phyloP scores from a whole-genome alignment of 1,140 invertebrate genomes.

The Drosophila pachea region DNA sequence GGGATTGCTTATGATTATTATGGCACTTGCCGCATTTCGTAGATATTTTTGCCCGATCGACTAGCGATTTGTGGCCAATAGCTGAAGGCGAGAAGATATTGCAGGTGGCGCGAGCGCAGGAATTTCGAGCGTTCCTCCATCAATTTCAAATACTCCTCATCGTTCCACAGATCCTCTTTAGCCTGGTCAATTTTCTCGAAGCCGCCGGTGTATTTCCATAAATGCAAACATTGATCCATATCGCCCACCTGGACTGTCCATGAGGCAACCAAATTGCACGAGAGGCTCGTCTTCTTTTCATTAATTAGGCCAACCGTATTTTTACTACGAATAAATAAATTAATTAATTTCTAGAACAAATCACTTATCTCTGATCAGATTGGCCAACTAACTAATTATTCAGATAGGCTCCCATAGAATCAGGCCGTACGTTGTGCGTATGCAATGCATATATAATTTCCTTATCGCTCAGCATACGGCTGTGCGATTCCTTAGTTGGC shows the following conservation, averaged over 20 bases:
- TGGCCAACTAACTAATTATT: slow-evolving; percentile 90
- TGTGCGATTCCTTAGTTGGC: slow-evolving; percentile 96
- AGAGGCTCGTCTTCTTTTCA: slow-evolving; percentile 84
- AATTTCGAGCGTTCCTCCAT: slow-evolving; percentile 90
- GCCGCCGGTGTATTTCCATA: slow-evolving; percentile 96
- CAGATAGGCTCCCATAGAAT: slow-evolving; percentile 90
- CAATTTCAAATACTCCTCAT: slow-evolving; percentile 87
- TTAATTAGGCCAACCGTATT: slow-evolving; percentile 88
- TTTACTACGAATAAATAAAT: slow-evolving; percentile 82
- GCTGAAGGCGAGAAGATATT: slow-evolving; percentile 94
- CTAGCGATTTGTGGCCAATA: slow-evolving; percentile 91
- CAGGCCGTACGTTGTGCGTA: slow-evolving; percentile 95
- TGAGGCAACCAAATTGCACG: slow-evolving; percentile 88
- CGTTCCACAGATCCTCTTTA: slow-evolving; percentile 85
- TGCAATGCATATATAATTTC: slow-evolving; percentile 96
- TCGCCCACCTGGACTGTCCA: slow-evolving; percentile 97
- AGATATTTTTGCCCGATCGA: slow-evolving; percentile 89
- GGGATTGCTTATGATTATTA: not conserved
- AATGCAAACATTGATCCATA: slow-evolving; percentile 96
- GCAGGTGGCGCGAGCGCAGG: slow-evolving; percentile 92
- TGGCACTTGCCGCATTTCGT: slow-evolving; percentile 89
- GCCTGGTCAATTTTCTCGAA: slow-evolving; percentile 92
- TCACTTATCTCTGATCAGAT: not conserved
- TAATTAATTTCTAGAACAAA: not conserved
- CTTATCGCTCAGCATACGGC: slow-evolving; percentile 95